Conservation (phyloP, 2,888 invertebrate species). For the Heliothis peltigera region DNA sequence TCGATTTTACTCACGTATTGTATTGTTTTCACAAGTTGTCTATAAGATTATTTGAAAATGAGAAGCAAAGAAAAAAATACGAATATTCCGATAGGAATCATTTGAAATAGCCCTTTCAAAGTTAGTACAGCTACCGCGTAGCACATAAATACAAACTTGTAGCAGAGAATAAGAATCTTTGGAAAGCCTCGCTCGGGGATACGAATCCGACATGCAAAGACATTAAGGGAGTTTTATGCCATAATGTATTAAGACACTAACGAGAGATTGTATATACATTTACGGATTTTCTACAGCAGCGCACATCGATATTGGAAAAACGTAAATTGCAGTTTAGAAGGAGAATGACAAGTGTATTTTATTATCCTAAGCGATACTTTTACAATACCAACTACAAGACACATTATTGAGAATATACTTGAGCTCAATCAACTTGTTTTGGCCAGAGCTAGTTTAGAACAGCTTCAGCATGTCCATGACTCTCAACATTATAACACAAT, state of each 20-base stretch:
- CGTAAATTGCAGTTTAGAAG: constrained; percentile 8
- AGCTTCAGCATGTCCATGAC: not conserved
- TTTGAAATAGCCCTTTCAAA: constrained; percentile 9
- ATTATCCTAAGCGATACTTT: no score
- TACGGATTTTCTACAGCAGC: constrained; percentile 19
- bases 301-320: not conserved
- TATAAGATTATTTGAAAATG: not conserved
- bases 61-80: not conserved
- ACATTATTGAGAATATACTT: no score
- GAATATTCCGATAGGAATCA: not conserved
- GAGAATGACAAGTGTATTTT: no score
- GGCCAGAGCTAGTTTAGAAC: no score
- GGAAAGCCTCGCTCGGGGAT: constrained; percentile 19
- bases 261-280: constrained; percentile 30
- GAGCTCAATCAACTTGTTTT: no score
- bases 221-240: constrained; percentile 35
- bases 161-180: constrained; percentile 28
- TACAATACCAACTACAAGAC: no score
- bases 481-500: no score
- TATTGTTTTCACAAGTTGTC: constrained; percentile 56
- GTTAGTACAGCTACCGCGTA: constrained; percentile 32
- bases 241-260: constrained; percentile 37
- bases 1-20: constrained; percentile 70
- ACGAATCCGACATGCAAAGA: constrained; percentile 36
- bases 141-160: constrained; percentile 21